Evolutionary conservation across 2,113 vertebrate genomes (phyloP).

Genomic region (Typhlomys cinereus): DNA sequence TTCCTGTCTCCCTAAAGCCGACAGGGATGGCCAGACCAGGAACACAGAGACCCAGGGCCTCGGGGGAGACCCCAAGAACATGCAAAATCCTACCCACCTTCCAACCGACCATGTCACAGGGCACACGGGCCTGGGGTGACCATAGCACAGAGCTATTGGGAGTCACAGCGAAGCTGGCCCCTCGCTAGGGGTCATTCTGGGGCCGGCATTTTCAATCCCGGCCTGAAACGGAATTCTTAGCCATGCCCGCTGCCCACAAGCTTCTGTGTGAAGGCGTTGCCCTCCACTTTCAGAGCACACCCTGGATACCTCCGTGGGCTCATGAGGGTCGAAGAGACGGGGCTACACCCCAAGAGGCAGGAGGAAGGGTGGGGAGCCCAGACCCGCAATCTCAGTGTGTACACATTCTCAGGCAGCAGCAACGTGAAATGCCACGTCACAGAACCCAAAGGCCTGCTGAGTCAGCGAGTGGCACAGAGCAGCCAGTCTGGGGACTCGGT

Average conservation of each 20-base stretch:
- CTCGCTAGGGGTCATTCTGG: neutral
- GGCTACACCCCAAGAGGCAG: neutral
- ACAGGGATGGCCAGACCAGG: neutral
- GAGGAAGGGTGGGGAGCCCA: rapidly evolving
- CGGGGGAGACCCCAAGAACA: neutral
- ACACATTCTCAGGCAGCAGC: neutral
- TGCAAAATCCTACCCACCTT: rapidly evolving
- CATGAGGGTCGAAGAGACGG: neutral
- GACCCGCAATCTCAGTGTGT: neutral
- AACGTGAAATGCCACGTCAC: too few relatives aligned
- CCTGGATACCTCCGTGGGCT: neutral
- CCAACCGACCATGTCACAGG: rapidly evolving
- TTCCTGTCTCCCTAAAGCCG: neutral
- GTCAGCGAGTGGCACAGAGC: rapidly evolving
- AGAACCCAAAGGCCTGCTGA: neutral
- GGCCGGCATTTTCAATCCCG: rapidly evolving
- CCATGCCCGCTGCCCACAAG: rapidly evolving
- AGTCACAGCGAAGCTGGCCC: neutral
- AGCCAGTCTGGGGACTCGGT: neutral
- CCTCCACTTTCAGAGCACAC: neutral
- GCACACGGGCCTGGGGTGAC: neutral
- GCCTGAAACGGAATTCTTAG: neutral
- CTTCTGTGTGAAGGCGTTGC: neutral
- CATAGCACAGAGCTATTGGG: neutral
- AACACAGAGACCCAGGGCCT: neutral